Conservation (phyloP, 2,797 vertebrate genomes). For the Anas flavirostris region DNA sequence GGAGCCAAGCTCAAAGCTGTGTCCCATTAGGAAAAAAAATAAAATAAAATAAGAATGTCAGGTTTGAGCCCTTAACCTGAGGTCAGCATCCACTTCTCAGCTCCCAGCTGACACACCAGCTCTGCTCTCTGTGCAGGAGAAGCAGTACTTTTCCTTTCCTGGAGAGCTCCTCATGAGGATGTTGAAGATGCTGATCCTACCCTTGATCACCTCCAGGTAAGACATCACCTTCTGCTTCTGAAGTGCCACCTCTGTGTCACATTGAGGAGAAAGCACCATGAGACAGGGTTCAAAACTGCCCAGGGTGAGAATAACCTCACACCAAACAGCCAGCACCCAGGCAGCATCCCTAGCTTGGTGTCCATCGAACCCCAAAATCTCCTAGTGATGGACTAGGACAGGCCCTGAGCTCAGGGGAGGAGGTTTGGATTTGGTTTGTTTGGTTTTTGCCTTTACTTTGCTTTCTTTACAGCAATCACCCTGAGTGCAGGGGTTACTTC, state of each 20-base stretch:
- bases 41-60: background rate
- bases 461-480: background rate
- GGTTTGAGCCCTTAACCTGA: background rate
- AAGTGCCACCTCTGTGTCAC: background rate
- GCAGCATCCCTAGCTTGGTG: background rate
- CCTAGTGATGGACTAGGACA: background rate
- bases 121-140: slow-evolving; percentile 78
- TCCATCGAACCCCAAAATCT: background rate
- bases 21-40: background rate
- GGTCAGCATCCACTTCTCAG: background rate
- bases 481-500: background rate
- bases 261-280: fast-evolving
- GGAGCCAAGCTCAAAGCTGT: background rate
- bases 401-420: background rate
- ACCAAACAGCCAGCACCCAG: background rate
- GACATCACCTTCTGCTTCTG: background rate
- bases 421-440: background rate
- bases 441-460: background rate
- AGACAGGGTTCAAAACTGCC: background rate
- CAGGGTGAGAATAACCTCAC: background rate
- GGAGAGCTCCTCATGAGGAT: slow-evolving; percentile 92
- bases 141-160: slow-evolving; percentile 90
- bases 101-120: background rate
- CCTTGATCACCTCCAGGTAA: slow-evolving; percentile 91
- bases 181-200: slow-evolving; percentile 92